Percentiles rank a stretch among this genome's conserved stretches.
These are phyloP conservation scores for Globicephala melas DNA, from an alignment of 2,113 vertebrate genomes.

Conservation along the genomic window DNA sequence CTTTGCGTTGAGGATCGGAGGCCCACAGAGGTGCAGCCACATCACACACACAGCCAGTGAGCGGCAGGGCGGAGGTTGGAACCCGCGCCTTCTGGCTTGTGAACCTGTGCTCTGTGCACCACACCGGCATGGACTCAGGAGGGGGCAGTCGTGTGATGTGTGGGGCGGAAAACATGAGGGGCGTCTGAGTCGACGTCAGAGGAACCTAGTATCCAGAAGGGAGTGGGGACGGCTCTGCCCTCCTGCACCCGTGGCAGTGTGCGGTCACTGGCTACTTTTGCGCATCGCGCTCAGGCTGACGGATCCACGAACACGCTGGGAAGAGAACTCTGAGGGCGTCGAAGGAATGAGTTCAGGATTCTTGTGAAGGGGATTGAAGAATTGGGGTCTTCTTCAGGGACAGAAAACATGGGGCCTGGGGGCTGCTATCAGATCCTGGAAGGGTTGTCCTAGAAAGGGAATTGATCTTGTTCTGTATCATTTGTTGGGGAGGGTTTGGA, in stretches of 20 bases:
- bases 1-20: not conserved
- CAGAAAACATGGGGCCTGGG: not conserved
- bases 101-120: not conserved
- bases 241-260: too few species aligned
- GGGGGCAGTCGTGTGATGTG: not conserved
- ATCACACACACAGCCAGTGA: not conserved
- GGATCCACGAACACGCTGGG: not conserved
- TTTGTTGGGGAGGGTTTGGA: not conserved
- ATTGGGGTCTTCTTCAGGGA: not conserved
- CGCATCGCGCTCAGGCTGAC: not conserved
- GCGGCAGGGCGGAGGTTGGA: not conserved
- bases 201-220: too few species aligned
- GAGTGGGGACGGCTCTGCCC: not conserved
- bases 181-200: fast-evolving
- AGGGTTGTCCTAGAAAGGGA: not conserved
- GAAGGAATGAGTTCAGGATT: not conserved
- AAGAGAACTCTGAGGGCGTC: not conserved
- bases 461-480: not conserved
- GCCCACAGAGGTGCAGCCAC: not conserved
- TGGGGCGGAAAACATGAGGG: not conserved
- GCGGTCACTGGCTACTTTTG: not conserved
- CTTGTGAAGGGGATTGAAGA: too few species aligned
- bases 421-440: not conserved
- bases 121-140: fast-evolving
- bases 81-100: not conserved